A percentile compares a stretch with the other conserved stretches of the same genome.
phyloP scores from a whole-genome alignment of 2,113 vertebrate genomes.

The Serilophus lunatus region DNA sequence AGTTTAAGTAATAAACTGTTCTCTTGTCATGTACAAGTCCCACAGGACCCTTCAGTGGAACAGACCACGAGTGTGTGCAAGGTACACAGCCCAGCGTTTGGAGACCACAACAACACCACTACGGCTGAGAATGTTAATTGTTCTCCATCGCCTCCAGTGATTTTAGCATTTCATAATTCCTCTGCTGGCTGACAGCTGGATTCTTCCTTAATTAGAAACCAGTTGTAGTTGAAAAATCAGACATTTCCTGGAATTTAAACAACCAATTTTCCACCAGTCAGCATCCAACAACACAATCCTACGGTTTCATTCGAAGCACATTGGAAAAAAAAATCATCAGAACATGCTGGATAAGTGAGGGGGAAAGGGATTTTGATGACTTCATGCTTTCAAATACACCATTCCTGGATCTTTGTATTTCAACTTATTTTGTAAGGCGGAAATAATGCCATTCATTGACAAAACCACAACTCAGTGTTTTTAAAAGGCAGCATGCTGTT shows the following conservation, averaged over 20 bases:
- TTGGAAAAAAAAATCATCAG: neutral
- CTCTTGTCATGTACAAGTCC: neutral
- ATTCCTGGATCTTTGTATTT: neutral
- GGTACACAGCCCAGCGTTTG: neutral
- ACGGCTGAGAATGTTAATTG: slow-evolving; percentile 19
- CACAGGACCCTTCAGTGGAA: neutral
- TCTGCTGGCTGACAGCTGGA: slow-evolving; percentile 53
- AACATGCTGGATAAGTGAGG: neutral
- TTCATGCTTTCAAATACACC: neutral
- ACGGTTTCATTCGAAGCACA: neutral
- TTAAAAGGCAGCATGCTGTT: neutral
- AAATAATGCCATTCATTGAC: neutral
- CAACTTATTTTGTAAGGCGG: neutral
- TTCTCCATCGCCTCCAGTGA: slow-evolving; percentile 25
- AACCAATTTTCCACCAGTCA: slow-evolving; percentile 35
- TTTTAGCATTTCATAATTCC: slow-evolving; percentile 53
- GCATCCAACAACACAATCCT: neutral
- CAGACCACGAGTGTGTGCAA: neutral
- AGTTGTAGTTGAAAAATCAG: slow-evolving; percentile 59
- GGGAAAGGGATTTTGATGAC: neutral
- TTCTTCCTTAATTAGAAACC: slow-evolving; percentile 59
- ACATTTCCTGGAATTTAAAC: slow-evolving; percentile 65
- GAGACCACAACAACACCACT: neutral
- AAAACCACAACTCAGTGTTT: neutral
- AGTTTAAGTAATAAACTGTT: slow-evolving; percentile 22